These are phyloP conservation scores for Scyliorhinus canicula DNA, from an alignment of 2,797 vertebrate species.

Conservation along the genomic window DNA sequence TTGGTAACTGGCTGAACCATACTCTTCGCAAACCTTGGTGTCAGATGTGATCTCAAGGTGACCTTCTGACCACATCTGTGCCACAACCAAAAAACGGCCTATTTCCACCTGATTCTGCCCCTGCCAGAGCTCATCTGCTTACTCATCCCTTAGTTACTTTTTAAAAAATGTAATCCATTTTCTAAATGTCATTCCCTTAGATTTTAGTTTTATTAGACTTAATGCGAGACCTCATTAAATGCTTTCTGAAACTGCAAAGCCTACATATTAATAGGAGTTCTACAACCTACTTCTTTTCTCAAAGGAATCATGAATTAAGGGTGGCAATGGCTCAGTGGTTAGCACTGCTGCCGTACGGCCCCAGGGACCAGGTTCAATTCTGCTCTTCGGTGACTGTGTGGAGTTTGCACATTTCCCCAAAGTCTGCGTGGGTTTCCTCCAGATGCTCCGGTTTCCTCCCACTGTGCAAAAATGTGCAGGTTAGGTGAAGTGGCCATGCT, in stretches of 20 bases:
- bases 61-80: neutral
- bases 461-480: no score
- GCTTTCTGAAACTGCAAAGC: neutral
- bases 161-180: neutral
- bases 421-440: no score
- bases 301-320: neutral
- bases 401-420: no score
- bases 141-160: neutral
- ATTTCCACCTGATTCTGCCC: neutral
- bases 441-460: no score
- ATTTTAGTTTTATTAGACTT: conserved; percentile 1
- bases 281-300: neutral
- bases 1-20: neutral
- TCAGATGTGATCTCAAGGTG: neutral
- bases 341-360: no score
- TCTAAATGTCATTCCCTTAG: neutral
- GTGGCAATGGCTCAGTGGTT: no score
- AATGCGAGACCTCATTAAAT: neutral
- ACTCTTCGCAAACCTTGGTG: neutral
- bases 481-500: no score
- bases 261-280: neutral
- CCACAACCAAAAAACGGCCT: neutral
- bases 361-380: no score
- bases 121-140: neutral
- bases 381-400: no score